Evolutionary conservation across 2,888 invertebrate species (phyloP).

Genomic region (Oegoconia quadripuncta): DNA sequence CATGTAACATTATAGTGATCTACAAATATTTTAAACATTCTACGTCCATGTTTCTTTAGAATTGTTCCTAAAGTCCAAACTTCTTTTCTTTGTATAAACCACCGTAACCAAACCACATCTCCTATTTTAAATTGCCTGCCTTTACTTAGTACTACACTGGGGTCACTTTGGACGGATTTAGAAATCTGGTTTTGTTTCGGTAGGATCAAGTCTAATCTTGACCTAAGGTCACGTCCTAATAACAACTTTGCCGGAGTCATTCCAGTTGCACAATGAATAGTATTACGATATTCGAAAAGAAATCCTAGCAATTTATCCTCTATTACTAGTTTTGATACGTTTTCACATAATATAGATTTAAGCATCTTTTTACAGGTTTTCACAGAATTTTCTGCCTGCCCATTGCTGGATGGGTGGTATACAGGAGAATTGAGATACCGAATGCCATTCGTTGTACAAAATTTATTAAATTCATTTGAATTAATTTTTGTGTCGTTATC

Average conservation of each 20-base stretch:
- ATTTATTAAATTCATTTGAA: conserved; percentile 15
- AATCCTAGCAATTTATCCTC: conserved; percentile 16
- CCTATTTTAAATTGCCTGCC: conserved; percentile 1
- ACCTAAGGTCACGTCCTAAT: conserved; percentile 20
- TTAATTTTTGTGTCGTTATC: conserved; percentile 17
- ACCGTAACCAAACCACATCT: conserved; percentile 1
- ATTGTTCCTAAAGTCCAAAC: conserved; percentile 7
- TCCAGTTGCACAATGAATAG: conserved; percentile 21
- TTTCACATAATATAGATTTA: conserved; percentile 13
- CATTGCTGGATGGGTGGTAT: conserved; percentile 21
- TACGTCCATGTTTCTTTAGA: conserved; percentile 1
- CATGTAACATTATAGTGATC: not conserved
- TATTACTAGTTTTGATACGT: conserved; percentile 1
- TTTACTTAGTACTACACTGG: too few species aligned
- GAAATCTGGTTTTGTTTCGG: not conserved
- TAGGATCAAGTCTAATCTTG: conserved; percentile 17
- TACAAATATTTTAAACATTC: conserved; percentile 4
- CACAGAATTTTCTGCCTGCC: conserved; percentile 20
- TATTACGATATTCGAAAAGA: conserved; percentile 23
- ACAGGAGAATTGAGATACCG: conserved; percentile 15
- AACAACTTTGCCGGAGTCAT: conserved; percentile 21
- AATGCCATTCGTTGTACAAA: conserved; percentile 18
- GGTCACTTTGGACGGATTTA: too few species aligned
- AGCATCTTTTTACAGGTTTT: conserved; percentile 23
- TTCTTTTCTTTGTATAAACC: conserved; percentile 6